phyloP scores from a whole-genome alignment of 2,888 invertebrate species.

The Tachina grossa region DNA sequence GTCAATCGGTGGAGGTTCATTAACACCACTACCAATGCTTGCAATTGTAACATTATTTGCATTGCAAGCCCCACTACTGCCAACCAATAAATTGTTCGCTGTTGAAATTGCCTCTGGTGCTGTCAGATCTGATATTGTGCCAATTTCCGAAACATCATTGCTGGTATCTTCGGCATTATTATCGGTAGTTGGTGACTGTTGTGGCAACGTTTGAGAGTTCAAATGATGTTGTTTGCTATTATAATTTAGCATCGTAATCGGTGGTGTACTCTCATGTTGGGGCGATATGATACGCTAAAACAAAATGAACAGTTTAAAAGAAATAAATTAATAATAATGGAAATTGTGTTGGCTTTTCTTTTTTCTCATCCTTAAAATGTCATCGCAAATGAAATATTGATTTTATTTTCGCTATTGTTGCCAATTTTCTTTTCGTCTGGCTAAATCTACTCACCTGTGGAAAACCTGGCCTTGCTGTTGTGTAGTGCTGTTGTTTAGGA shows the following conservation, averaged over 20 bases:
- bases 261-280: conserved; percentile 79
- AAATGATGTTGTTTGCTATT: conserved; percentile 71
- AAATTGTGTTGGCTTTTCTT: conserved; percentile 59
- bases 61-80: conserved; percentile 58
- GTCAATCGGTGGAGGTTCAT: conserved; percentile 31
- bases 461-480: conserved; percentile 93
- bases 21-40: not conserved
- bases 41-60: conserved; percentile 1
- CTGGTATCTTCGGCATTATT: conserved; percentile 83
- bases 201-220: conserved; percentile 66
- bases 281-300: conserved; percentile 81
- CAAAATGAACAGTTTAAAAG: conserved; percentile 16
- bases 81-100: conserved; percentile 62
- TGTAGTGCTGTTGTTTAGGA: conserved; percentile 88
- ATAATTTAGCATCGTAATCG: conserved; percentile 75
- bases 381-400: conserved; percentile 64
- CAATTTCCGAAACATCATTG: conserved; percentile 83
- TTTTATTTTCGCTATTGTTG: conserved; percentile 48
- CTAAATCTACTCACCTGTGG: conserved; percentile 85
- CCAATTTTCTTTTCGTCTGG: conserved; percentile 56
- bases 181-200: conserved; percentile 76
- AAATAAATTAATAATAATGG: conserved; percentile 21
- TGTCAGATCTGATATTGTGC: conserved; percentile 82
- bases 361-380: conserved; percentile 54
- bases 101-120: conserved; percentile 79